phyloP scores from a whole-genome alignment of 2,113 vertebrate species.

The Entosphenus tridentatus region DNA sequence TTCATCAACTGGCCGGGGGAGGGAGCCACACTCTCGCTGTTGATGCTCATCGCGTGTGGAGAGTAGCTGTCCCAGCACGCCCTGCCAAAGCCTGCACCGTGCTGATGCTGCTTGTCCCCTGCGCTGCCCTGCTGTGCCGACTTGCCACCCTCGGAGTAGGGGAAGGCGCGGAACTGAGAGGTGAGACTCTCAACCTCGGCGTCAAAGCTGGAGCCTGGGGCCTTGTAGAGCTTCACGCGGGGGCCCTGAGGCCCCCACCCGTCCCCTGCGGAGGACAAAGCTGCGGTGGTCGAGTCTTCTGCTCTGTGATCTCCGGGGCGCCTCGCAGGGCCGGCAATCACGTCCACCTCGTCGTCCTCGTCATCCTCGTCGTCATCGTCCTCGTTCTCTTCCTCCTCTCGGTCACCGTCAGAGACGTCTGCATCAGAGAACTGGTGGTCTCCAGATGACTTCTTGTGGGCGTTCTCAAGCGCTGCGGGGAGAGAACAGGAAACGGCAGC shows the following conservation, averaged over 20 bases:
- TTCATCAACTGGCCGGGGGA: too few relatives aligned
- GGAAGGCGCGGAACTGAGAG: conserved; percentile 1
- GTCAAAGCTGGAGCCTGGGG: conserved; percentile 1
- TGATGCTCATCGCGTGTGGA: too few relatives aligned
- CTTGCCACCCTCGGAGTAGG: background rate
- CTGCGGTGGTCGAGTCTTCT: background rate
- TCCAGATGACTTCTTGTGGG: background rate
- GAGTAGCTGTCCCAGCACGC: too few relatives aligned
- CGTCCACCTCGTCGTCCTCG: background rate
- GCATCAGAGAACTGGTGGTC: conserved; percentile 4
- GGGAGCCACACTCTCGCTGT: too few relatives aligned
- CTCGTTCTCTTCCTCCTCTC: background rate
- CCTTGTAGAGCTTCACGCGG: too few relatives aligned
- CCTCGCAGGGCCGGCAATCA: background rate
- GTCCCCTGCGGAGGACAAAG: background rate
- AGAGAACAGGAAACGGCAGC: too few relatives aligned
- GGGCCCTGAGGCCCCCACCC: too few relatives aligned
- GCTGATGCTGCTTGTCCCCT: background rate
- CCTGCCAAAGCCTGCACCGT: too few relatives aligned
- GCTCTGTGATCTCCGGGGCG: background rate
- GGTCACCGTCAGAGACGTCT: background rate
- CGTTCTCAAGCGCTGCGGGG: too few relatives aligned
- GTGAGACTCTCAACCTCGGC: conserved; percentile 1
- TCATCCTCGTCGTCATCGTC: conserved; percentile 2
- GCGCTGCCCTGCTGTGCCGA: background rate